phyloP scores from a whole-genome alignment of 1,140 invertebrate genomes.

The Periplaneta americana region DNA sequence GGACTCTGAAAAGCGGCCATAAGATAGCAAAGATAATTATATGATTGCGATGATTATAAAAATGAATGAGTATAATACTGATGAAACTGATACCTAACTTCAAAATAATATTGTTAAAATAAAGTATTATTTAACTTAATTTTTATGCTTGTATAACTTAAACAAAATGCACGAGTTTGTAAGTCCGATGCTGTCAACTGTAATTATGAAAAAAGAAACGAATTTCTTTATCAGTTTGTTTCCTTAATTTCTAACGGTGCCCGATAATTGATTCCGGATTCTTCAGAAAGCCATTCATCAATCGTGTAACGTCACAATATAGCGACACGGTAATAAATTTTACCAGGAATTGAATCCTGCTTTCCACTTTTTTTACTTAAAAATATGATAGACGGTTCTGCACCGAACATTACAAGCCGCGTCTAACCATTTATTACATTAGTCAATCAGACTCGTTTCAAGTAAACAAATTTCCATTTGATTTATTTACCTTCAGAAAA shows the following conservation, averaged over 20 bases:
- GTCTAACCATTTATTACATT: not conserved
- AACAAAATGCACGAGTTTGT: too few species aligned
- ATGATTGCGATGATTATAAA: too few species aligned
- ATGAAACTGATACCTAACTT: too few species aligned
- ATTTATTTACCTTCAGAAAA: not conserved
- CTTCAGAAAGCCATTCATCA: not conserved
- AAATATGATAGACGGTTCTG: not conserved
- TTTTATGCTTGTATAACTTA: too few species aligned
- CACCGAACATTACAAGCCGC: not conserved
- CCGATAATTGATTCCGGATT: not conserved
- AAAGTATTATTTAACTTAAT: too few species aligned
- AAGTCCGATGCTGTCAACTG: not conserved
- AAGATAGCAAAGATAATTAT: too few species aligned
- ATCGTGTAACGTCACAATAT: not conserved
- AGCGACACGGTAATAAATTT: too few species aligned
- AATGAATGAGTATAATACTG: too few species aligned
- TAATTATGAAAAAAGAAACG: not conserved
- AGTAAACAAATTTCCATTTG: not conserved
- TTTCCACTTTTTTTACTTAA: not conserved
- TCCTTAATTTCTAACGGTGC: not conserved
- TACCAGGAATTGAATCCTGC: not conserved
- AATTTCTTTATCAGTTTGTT: not conserved
- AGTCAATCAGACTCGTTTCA: not conserved
- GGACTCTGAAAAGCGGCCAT: too few species aligned
- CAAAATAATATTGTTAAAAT: too few species aligned